phyloP scores from a whole-genome alignment of 2,888 invertebrate genomes.

The Neocrepidodera transversa region DNA sequence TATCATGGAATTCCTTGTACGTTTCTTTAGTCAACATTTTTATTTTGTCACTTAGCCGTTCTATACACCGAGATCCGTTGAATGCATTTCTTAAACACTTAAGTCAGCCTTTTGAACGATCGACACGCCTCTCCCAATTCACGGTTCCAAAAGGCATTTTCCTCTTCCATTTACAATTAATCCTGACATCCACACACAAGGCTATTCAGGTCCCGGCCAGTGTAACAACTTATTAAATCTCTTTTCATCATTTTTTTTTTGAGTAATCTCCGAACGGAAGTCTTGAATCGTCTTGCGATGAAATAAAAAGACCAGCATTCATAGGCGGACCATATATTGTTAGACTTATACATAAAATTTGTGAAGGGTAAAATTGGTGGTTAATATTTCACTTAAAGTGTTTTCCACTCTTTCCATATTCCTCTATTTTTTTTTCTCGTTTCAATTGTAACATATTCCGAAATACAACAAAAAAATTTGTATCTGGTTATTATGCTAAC shows the following conservation, averaged over 20 bases:
- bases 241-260: slow-evolving; percentile 15
- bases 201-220: slow-evolving; percentile 22
- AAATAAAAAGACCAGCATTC: neutral
- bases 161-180: slow-evolving; percentile 14
- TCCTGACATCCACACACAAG: slow-evolving; percentile 22
- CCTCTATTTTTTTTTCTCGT: too few relatives aligned
- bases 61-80: neutral
- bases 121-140: slow-evolving; percentile 19
- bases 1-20: too few relatives aligned
- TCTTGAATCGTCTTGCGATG: slow-evolving; percentile 15
- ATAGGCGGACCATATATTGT: neutral
- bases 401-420: too few relatives aligned
- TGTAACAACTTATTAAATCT: slow-evolving; percentile 23
- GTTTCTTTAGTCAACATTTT: neutral
- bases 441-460: too few relatives aligned
- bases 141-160: slow-evolving; percentile 20
- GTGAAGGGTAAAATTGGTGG: too few relatives aligned
- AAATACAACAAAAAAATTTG: too few relatives aligned
- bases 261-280: slow-evolving; percentile 20
- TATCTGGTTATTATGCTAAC: too few relatives aligned
- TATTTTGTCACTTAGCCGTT: neutral
- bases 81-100: slow-evolving; percentile 15
- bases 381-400: too few relatives aligned
- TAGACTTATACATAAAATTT: too few relatives aligned
- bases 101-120: slow-evolving; percentile 13